Evolutionary conservation across 2,113 vertebrate species (phyloP).

Genomic region (Scatophagus argus): DNA sequence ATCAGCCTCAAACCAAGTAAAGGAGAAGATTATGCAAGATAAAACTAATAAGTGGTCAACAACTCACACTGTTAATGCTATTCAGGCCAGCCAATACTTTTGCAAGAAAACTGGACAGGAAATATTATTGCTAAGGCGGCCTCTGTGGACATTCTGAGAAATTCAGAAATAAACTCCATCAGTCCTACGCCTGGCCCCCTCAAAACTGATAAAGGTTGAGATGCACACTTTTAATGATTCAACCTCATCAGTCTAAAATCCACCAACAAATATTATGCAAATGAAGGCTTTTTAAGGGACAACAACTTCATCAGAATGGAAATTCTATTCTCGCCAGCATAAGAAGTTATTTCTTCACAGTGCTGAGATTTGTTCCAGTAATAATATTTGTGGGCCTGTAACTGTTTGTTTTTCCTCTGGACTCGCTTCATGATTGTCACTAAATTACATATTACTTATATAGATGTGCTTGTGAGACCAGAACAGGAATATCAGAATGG

Average conservation of each 20-base stretch:
- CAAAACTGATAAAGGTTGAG: slow-evolving; percentile 38
- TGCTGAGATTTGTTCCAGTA: slow-evolving; percentile 47
- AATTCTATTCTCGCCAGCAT: slow-evolving; percentile 36
- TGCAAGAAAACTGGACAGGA: slow-evolving; percentile 2
- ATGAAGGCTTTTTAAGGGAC: slow-evolving; percentile 33
- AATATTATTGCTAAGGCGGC: slow-evolving; percentile 29
- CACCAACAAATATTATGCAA: slow-evolving; percentile 53
- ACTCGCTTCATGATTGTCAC: background rate
- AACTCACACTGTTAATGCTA: slow-evolving; percentile 45
- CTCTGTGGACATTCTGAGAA: slow-evolving; percentile 44
- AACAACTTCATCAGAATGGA: slow-evolving; percentile 59
- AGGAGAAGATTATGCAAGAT: slow-evolving; percentile 54
- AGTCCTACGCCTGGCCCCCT: slow-evolving; percentile 19
- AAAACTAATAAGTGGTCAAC: slow-evolving; percentile 61
- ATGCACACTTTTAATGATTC: slow-evolving; percentile 23
- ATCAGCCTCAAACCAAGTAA: slow-evolving; percentile 41
- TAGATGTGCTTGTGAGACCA: slow-evolving; percentile 38
- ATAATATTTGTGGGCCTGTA: slow-evolving; percentile 28
- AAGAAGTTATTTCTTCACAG: slow-evolving; percentile 38
- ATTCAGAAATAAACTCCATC: slow-evolving; percentile 51
- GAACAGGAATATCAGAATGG: background rate
- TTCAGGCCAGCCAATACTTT: slow-evolving; percentile 34
- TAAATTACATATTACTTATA: slow-evolving; percentile 31
- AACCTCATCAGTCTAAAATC: slow-evolving; percentile 32
- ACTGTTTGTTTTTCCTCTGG: background rate